Evolutionary conservation across 2,888 invertebrate genomes (phyloP).

Genomic region (Phorcus lineatus): DNA sequence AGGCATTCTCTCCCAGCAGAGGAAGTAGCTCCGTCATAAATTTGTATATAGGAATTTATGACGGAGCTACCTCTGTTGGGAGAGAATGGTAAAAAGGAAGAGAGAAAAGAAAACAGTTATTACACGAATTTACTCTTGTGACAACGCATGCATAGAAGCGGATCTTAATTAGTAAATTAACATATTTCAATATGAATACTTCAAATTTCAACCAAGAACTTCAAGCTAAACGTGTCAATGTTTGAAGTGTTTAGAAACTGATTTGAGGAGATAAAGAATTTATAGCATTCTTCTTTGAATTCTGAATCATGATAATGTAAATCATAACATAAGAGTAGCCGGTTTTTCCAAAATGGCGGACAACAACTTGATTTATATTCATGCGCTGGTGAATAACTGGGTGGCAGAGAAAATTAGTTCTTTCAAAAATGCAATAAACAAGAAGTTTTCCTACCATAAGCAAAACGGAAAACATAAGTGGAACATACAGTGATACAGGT

Average conservation of each 20-base stretch:
- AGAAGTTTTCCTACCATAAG: not conserved
- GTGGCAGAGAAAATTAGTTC: constrained; percentile 5
- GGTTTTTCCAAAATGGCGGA: not conserved
- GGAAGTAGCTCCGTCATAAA: too few relatives aligned
- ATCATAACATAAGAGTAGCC: not conserved
- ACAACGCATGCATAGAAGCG: too few relatives aligned
- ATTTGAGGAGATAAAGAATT: not conserved
- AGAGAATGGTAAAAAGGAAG: too few relatives aligned
- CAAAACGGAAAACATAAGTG: not conserved
- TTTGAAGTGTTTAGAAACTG: not conserved
- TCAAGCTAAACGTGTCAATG: not conserved
- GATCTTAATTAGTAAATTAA: not conserved
- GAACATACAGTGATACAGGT: not conserved
- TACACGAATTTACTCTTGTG: too few relatives aligned
- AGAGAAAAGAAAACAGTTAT: too few relatives aligned
- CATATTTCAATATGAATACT: not conserved
- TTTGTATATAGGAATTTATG: too few relatives aligned
- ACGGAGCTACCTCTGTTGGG: too few relatives aligned
- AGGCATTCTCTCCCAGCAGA: too few relatives aligned
- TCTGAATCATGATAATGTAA: not conserved
- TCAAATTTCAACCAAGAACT: not conserved
- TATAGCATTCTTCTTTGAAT: not conserved
- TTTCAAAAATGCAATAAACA: not conserved
- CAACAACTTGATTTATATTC: not conserved
- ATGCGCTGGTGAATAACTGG: not conserved